phyloP scores from a whole-genome alignment of 1,140 invertebrate genomes.

The Aleiodes sp. region DNA sequence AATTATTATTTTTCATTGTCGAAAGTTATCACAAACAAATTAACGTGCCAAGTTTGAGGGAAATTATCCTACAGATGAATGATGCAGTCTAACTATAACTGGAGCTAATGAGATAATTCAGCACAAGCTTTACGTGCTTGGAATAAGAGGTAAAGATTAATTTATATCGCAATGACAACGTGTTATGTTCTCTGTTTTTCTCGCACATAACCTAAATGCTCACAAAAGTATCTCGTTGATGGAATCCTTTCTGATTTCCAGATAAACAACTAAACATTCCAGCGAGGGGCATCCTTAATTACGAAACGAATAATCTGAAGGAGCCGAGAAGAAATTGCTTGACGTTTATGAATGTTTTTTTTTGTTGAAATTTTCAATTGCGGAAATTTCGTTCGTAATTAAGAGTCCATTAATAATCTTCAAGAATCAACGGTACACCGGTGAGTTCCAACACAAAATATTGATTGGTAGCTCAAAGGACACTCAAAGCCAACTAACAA shows the following conservation, averaged over 20 bases:
- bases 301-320: no score
- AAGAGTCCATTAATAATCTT: background rate
- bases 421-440: conserved; percentile 49
- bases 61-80: background rate
- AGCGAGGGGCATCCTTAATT: conserved; percentile 5
- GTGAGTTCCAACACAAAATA: conserved; percentile 66
- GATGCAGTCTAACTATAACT: background rate
- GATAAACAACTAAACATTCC: conserved; percentile 1
- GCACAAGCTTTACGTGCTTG: background rate
- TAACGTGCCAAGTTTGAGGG: background rate
- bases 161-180: background rate
- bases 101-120: background rate
- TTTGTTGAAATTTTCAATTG: no score
- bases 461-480: conserved; percentile 60
- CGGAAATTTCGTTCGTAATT: background rate
- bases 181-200: background rate
- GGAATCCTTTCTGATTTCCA: background rate
- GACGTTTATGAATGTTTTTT: no score
- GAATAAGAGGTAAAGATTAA: background rate
- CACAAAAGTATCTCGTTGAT: background rate
- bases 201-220: background rate
- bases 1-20: background rate
- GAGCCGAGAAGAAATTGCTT: background rate
- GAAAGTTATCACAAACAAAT: background rate
- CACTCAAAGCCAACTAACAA: conserved; percentile 64